Conservation (phyloP, 1,140 invertebrate genomes). For the Latrodectus geometricus region DNA sequence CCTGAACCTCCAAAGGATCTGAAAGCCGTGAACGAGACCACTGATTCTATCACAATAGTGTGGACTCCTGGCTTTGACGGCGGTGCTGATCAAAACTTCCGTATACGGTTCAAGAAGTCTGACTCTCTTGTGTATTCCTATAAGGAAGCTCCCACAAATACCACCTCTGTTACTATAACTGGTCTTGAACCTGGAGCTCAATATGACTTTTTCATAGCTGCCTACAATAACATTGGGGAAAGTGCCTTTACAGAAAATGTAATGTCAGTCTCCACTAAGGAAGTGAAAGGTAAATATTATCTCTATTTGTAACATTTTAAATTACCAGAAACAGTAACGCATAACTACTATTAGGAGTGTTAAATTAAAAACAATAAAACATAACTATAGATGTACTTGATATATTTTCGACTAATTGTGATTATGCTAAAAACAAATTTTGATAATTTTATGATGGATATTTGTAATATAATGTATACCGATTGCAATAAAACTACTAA, state of each 20-base stretch:
- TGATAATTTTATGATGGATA: too few species aligned
- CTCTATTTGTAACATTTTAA: too few species aligned
- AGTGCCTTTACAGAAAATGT: slow-evolving; percentile 75
- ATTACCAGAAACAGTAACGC: too few species aligned
- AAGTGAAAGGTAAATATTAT: slow-evolving; percentile 15
- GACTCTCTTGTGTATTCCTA: slow-evolving; percentile 67
- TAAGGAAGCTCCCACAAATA: slow-evolving; percentile 81
- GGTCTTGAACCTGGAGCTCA: slow-evolving; percentile 86
- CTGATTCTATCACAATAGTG: slow-evolving; percentile 83
- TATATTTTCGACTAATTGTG: too few species aligned
- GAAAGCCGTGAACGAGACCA: slow-evolving; percentile 84
- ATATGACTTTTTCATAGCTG: slow-evolving; percentile 89
- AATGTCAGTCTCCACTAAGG: slow-evolving; percentile 58
- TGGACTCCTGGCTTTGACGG: slow-evolving; percentile 97
- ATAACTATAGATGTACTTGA: too few species aligned
- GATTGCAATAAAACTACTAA: too few species aligned
- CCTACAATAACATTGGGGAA: slow-evolving; percentile 85
- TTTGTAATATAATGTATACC: too few species aligned
- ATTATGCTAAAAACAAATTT: too few species aligned
- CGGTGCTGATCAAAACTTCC: slow-evolving; percentile 84
- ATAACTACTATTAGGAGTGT: too few species aligned
- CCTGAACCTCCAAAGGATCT: slow-evolving; percentile 86
- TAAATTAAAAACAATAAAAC: too few species aligned
- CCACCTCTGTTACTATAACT: slow-evolving; percentile 77
- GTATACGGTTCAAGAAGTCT: slow-evolving; percentile 77